Evolutionary conservation across 2,797 vertebrate species (phyloP), one percentile per base, ranked within the genome.

Genomic region (Propithecus deckenii): DNA sequence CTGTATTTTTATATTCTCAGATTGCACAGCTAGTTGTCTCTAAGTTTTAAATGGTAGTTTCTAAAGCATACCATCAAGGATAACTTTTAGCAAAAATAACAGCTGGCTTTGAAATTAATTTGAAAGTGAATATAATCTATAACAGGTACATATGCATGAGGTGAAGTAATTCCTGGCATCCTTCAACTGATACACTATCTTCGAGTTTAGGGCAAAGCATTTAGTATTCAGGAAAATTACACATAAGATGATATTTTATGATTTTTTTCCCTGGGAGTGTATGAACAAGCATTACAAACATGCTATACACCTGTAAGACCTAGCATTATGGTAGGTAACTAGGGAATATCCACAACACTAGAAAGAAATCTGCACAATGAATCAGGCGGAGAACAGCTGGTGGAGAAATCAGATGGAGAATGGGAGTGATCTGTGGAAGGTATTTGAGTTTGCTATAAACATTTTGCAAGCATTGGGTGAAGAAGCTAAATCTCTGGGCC

Each of bases 111-210:
- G 97, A 98, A 98, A 98, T 99, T 98, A 98, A 98, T 98, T 98
- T 97, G 84, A 86, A 98, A 98, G 98, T 97, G 74, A 97, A 95
- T 97, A 97, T 98, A 98, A 98, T 98, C 91, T 98, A 80, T 98
- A 98, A 98, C 98, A 99, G 98, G 98, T 98, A 98, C 98, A 98
- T 98, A 96, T 72, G 92, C 98, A 96, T 95, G 95, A 96, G 81
- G 89, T 99, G 98, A 99, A 98, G 98, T 99, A 98, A 99, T 98
- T 98, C 91, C 98, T 99, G 98, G 98, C 98, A 98, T 98, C 97
- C 97, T 97, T 98, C 75, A 97, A 83, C 97, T 97, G 98, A 98
- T 98, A 98, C 25, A 95, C 83, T 98, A 97, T 98, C 98, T 98
- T 97, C 97, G 98, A 98, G 94, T 96, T 98, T 63, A 98, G 97